These are phyloP conservation scores for Eumaeus atala DNA, from an alignment of 1,140 invertebrate species.

Conservation along the genomic window DNA sequence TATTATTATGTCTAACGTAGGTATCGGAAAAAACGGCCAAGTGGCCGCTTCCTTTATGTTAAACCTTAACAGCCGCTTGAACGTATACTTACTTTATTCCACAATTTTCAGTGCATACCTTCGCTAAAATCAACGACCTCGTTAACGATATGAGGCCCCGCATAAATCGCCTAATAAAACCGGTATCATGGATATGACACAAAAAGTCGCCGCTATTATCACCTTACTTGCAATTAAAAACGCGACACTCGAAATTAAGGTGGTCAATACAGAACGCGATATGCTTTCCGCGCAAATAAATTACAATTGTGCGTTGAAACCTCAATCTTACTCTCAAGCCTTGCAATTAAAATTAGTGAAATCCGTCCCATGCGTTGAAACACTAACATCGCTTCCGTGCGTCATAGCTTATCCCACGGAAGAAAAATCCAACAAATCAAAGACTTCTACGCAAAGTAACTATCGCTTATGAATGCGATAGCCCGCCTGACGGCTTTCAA, in stretches of 20 bases:
- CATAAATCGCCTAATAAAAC: too few species aligned
- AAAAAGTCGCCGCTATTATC: neutral
- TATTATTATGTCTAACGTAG: too few species aligned
- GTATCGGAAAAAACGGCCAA: too few species aligned
- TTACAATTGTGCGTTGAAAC: neutral
- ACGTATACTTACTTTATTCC: too few species aligned
- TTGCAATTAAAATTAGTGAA: neutral
- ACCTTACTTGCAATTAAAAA: neutral
- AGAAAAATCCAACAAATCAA: slow-evolving; percentile 2
- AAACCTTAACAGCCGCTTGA: too few species aligned
- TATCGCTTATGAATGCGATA: too few species aligned
- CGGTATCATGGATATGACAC: neutral
- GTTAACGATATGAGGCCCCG: too few species aligned
- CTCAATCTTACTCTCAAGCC: neutral
- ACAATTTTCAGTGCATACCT: too few species aligned
- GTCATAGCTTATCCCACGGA: slow-evolving; percentile 10
- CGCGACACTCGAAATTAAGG: neutral
- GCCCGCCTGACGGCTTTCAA: neutral
- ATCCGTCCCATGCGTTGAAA: neutral
- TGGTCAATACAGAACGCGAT: slow-evolving; percentile 6
- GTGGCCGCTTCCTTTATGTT: too few species aligned
- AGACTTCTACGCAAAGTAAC: slow-evolving; percentile 2
- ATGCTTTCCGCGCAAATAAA: slow-evolving; percentile 2
- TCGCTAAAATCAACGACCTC: too few species aligned
- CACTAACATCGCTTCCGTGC: neutral